Conservation (phyloP, 2,797 vertebrate genomes). For the Brotula barbata region DNA sequence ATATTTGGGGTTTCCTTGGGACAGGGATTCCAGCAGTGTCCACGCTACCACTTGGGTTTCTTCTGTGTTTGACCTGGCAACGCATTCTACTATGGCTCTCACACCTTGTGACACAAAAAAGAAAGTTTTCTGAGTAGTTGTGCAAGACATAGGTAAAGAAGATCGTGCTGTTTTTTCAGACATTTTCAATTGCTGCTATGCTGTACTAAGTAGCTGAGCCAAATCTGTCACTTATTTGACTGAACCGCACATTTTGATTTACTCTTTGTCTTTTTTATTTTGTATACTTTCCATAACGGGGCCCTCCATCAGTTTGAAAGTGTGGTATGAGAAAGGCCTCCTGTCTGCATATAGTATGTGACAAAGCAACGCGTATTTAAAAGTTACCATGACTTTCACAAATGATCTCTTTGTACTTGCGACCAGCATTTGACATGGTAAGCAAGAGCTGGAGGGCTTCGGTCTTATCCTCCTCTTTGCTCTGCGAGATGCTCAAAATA, state of each 20-base stretch:
- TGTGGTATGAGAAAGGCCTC: no score
- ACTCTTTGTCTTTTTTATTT: no score
- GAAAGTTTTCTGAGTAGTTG: background rate
- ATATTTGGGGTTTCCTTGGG: conserved; percentile 80
- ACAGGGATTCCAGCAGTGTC: conserved; percentile 78
- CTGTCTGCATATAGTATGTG: no score
- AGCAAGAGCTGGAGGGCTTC: conserved; percentile 82
- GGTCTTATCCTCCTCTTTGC: conserved; percentile 79
- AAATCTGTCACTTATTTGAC: no score
- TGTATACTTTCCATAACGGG: no score
- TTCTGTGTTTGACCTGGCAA: conserved; percentile 74
- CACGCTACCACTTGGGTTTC: conserved; percentile 75
- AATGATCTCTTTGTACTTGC: conserved; percentile 86
- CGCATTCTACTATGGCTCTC: conserved; percentile 74
- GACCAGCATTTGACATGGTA: conserved; percentile 75
- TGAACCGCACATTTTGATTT: no score
- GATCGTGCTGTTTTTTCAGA: no score
- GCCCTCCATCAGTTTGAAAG: no score
- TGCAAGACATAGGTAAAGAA: no score
- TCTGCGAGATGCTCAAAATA: conserved; percentile 78
- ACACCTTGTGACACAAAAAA: conserved; percentile 69
- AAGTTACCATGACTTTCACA: conserved; percentile 83
- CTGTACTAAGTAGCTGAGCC: no score
- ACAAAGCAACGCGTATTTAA: background rate
- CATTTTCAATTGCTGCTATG: no score